Percentiles rank a stretch among this genome's conserved stretches.
Conservation (phyloP, 2,888 invertebrate species). For the Temnothorax rugatulus region DNA sequence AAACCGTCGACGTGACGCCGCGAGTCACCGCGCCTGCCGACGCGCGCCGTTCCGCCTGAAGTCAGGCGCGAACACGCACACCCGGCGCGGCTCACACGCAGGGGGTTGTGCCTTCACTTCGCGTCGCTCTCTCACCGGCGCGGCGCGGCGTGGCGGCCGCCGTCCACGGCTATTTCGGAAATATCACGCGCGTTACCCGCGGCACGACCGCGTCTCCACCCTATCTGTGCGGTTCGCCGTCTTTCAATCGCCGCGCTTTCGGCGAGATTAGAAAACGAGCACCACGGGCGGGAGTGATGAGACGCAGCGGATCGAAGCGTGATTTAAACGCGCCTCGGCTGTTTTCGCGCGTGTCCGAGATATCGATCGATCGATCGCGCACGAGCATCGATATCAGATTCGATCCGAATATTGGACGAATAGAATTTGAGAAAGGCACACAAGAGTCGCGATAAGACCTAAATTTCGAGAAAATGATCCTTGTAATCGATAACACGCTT, state of each 20-base stretch:
- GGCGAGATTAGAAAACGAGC: conserved; percentile 64
- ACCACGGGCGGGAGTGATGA: conserved; percentile 42
- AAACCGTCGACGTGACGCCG: not conserved
- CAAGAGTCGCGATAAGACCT: conserved; percentile 17
- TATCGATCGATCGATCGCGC: conserved; percentile 4
- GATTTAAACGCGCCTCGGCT: conserved; percentile 9
- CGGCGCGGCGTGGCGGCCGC: not conserved
- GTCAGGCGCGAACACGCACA: not conserved
- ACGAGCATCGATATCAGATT: not conserved
- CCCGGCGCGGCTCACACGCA: not conserved
- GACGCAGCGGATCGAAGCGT: conserved; percentile 28
- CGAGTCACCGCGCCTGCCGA: not conserved
- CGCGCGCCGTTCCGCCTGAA: conserved; percentile 18
- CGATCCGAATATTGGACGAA: not conserved
- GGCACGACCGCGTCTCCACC: not conserved
- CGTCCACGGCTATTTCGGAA: conserved; percentile 59
- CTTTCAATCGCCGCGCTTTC: conserved; percentile 39
- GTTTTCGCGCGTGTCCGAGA: not conserved
- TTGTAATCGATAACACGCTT: conserved; percentile 8
- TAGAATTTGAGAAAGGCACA: not conserved
- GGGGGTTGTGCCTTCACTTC: not conserved
- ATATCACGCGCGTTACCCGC: conserved; percentile 51
- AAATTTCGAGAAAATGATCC: conserved; percentile 23
- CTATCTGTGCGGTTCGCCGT: conserved; percentile 24
- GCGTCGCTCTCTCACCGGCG: not conserved